phyloP scores from a whole-genome alignment of 1,140 invertebrate species.

The Lamellibrachia luymesi region DNA sequence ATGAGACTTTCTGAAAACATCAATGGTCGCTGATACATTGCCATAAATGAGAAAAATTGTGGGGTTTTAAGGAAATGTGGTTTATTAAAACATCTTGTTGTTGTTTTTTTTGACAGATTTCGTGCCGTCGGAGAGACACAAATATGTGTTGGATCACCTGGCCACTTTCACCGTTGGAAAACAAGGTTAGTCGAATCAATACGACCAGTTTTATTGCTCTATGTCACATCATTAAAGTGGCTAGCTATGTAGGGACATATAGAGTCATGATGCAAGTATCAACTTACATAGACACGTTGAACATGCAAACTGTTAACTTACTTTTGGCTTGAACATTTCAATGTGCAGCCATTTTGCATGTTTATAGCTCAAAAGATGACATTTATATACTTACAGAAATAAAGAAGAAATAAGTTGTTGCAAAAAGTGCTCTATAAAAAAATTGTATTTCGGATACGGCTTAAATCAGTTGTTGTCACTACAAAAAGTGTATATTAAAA shows the following conservation, averaged over 20 bases:
- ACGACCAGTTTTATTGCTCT: neutral
- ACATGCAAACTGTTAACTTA: slow-evolving; percentile 3
- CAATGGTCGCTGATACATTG: too few species aligned
- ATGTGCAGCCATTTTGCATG: neutral
- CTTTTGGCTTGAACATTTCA: slow-evolving; percentile 13
- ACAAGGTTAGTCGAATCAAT: slow-evolving; percentile 43
- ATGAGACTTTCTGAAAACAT: too few species aligned
- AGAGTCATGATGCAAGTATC: neutral
- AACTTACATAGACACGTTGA: neutral
- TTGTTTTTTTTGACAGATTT: neutral
- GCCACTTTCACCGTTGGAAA: slow-evolving; percentile 88
- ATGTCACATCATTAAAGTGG: neutral
- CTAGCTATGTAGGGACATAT: neutral
- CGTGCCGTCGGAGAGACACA: neutral
- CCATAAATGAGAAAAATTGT: too few species aligned
- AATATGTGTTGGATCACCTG: slow-evolving; percentile 79
- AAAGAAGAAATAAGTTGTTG: neutral
- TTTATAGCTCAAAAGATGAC: neutral
- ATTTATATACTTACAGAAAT: neutral
- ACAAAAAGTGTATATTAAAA: slow-evolving; percentile 3
- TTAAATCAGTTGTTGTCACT: neutral
- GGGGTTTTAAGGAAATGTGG: too few species aligned
- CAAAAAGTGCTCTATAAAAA: neutral
- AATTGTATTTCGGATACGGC: neutral
- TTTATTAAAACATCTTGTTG: neutral